phyloP scores from a whole-genome alignment of 1,140 invertebrate genomes.

The Ceratina calcarata region DNA sequence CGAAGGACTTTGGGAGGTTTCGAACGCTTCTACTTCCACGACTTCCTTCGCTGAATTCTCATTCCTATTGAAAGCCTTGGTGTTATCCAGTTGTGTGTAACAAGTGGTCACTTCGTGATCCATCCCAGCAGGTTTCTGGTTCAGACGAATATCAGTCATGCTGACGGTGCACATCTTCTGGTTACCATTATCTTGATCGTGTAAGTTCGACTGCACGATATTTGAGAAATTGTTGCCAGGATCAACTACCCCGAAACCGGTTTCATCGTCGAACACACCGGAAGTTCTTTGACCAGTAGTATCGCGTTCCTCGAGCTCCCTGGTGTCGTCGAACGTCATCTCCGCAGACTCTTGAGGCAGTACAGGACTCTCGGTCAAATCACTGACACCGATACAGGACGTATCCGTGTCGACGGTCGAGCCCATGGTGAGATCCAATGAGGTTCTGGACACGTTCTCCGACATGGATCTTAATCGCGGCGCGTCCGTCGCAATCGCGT shows the following conservation, averaged over 20 bases:
- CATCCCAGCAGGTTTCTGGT: conserved; percentile 48
- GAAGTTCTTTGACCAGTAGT: conserved; percentile 2
- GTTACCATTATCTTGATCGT: conserved; percentile 61
- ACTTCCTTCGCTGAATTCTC: conserved; percentile 52
- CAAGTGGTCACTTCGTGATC: conserved; percentile 49
- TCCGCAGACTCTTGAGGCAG: conserved; percentile 65
- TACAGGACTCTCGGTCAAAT: conserved; percentile 70
- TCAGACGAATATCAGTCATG: conserved; percentile 28
- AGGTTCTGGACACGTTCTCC: conserved; percentile 72
- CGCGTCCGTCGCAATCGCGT: conserved; percentile 68
- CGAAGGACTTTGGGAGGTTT: conserved; percentile 37
- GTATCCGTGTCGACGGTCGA: conserved; percentile 71
- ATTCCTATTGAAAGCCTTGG: conserved; percentile 66
- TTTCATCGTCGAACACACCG: conserved; percentile 16
- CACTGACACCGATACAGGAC: conserved; percentile 72
- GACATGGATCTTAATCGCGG: conserved; percentile 66
- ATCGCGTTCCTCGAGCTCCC: conserved; percentile 39
- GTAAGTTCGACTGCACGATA: conserved; percentile 4
- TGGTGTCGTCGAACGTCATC: conserved; percentile 63
- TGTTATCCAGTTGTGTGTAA: conserved; percentile 62
- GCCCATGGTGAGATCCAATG: conserved; percentile 73
- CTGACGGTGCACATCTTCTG: conserved; percentile 43
- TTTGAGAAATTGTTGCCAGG: conserved; percentile 23
- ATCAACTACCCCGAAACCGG: conserved; percentile 26
- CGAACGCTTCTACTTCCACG: conserved; percentile 52